Percentiles rank a stretch among this genome's conserved stretches.
Evolutionary conservation across 2,113 vertebrate species (phyloP).

Genomic region (Tragelaphus imberbis): DNA sequence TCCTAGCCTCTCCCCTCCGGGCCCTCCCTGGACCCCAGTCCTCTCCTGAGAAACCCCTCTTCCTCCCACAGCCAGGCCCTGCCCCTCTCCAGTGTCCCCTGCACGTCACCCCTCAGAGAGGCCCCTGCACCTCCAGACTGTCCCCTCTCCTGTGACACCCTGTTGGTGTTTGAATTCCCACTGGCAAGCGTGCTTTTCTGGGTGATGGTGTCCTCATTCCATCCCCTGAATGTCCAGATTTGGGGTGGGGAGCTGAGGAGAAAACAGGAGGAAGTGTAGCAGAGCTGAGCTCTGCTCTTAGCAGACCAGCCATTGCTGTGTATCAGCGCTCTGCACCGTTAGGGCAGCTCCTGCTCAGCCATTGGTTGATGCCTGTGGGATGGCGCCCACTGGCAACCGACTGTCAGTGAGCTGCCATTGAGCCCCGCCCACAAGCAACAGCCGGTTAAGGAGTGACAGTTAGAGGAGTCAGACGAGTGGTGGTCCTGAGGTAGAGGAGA

Average conservation of each 20-base stretch:
- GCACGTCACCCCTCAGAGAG: background rate
- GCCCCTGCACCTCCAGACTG: background rate
- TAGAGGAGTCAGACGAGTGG: background rate
- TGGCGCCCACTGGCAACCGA: background rate
- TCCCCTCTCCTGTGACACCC: background rate
- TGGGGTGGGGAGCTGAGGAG: background rate
- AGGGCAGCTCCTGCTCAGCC: background rate
- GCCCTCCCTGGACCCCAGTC: background rate
- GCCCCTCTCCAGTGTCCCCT: background rate
- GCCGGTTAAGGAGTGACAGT: background rate
- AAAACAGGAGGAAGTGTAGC: background rate
- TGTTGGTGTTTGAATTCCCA: background rate
- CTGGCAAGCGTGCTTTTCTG: background rate
- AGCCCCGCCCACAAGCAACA: background rate
- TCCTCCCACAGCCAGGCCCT: background rate
- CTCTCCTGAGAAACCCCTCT: background rate
- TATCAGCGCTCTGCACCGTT: rapidly evolving
- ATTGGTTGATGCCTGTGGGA: background rate
- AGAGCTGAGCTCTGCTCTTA: background rate
- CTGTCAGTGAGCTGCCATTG: background rate
- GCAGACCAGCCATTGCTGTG: background rate
- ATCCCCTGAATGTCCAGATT: background rate
- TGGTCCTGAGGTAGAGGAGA: background rate
- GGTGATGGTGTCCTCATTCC: background rate
- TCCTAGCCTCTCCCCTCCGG: background rate